Base-by-base conservation (phyloP, 2,113 vertebrate genomes). In the Heterotilapia buettikoferi region DNA sequence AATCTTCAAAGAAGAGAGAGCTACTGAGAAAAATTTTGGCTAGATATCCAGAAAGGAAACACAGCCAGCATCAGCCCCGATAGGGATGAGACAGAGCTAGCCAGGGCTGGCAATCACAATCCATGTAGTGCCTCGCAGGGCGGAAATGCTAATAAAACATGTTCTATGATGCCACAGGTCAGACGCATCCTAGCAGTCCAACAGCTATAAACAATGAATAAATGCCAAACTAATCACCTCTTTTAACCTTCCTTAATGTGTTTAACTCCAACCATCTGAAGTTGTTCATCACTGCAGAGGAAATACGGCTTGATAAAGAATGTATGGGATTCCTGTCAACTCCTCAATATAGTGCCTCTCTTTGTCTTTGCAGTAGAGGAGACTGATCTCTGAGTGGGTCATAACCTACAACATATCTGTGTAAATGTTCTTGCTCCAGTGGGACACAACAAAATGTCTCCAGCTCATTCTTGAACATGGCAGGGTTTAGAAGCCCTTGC, bases 81-180 rank as follows among this genome's bases (percentile, higher is more conserved):
- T 5, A 66, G 84, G 90, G 80, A 92, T 86, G 80, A 87, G 83
- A 80, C 82, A 61, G 78, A 88, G 80, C 90, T 92, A 83, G 87
- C 82, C 82, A 80, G 84, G 80, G 79, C 87, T 92, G 92, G 94
- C 93, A 93, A n/a, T 80, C 61, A 21, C 82, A 90, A 89, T 88
- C 85, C 82, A 63, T 40, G 52, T 86, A 84, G 88, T 57, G 90
- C 88, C 84, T 89, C 10, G 63, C 90, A 85, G 82, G 80, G 66
- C 16, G 88, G 92, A 91, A 94, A 95, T 45, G 80, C 89, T 90
- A 92, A 87, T 94, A 89, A 93, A 87, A 93, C 90, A 92, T 76
- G 91, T 90, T 93, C 92, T 93, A 94, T 54, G 93, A 94, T 92
- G 93, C 93, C 91, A 93, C 94, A 92, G 93, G 95, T 95, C 92